Percentiles rank a stretch among this genome's conserved stretches.
These are phyloP conservation scores for Stegostoma tigrinum DNA, from an alignment of 2,113 vertebrate species.

Conservation along the genomic window DNA sequence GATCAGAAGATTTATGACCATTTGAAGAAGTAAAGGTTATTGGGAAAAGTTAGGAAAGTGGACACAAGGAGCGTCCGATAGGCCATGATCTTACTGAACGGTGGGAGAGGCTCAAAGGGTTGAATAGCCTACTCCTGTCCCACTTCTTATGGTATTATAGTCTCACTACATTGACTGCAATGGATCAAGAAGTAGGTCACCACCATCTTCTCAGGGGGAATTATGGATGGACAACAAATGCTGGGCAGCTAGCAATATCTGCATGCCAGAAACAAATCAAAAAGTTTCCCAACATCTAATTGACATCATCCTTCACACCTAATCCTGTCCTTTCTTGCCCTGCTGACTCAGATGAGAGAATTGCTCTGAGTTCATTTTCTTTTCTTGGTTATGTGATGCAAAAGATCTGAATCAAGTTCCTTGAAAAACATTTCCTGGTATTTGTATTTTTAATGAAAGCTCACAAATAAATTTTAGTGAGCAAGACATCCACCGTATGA, in stretches of 20 bases:
- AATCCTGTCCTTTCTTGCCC: not conserved
- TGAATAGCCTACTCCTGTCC: no score
- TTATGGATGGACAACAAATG: not conserved
- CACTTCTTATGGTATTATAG: no score
- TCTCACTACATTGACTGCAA: not conserved
- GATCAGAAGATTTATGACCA: no score
- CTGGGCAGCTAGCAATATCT: not conserved
- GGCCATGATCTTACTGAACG: no score
- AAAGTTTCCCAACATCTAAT: not conserved
- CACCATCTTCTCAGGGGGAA: not conserved
- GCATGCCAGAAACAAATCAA: not conserved
- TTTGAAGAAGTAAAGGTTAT: no score
- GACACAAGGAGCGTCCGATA: no score
- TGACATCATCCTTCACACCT: not conserved
- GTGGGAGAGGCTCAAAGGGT: no score
- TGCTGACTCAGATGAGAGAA: not conserved
- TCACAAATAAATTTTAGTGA: not conserved
- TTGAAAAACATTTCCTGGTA: not conserved
- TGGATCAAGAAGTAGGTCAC: not conserved
- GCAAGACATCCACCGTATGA: not conserved
- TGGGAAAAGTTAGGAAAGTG: no score
- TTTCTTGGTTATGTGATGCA: not conserved
- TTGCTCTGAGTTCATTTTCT: no score
- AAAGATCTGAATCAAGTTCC: not conserved
- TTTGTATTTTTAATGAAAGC: not conserved